Evolutionary conservation across 2,113 vertebrate species (phyloP).

Genomic region (Dinomys branickii): DNA sequence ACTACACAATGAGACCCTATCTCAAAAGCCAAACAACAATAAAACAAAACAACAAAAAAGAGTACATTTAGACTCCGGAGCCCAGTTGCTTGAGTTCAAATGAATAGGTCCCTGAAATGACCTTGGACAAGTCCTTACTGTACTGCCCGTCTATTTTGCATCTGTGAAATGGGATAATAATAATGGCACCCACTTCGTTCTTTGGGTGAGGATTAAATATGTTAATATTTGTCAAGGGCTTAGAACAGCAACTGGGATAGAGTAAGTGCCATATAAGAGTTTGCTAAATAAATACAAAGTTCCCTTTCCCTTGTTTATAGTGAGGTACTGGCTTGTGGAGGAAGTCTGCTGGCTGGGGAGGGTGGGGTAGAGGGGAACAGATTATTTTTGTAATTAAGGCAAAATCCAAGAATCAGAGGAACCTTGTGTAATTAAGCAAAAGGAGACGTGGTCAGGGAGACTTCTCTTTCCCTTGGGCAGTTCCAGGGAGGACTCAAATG

Average conservation of each 20-base stretch:
- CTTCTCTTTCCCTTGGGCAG: not conserved
- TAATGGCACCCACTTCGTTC: slow-evolving; percentile 24
- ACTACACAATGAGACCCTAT: not conserved
- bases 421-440: not conserved
- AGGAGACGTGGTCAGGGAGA: not conserved
- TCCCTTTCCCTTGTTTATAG: slow-evolving; percentile 37
- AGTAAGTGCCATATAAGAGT: slow-evolving; percentile 28
- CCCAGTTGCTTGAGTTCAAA: not conserved
- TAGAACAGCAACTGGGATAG: slow-evolving; percentile 29
- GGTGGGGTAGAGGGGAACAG: not conserved
- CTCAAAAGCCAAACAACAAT: not conserved
- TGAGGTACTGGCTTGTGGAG: not conserved
- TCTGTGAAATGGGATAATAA: not conserved
- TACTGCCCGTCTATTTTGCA: not conserved
- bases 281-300: slow-evolving; percentile 60
- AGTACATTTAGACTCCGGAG: not conserved
- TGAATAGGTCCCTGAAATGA: not conserved
- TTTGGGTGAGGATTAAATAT: slow-evolving; percentile 8
- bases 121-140: slow-evolving; percentile 29
- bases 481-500: not conserved
- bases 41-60: no score
- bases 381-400: not conserved
- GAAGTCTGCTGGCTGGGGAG: not conserved
- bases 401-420: not conserved
- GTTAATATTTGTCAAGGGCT: slow-evolving; percentile 64